Evolutionary conservation across 2,797 vertebrate genomes (phyloP), one percentile per base, ranked within the genome.

Genomic region (Danio aesculapii): DNA sequence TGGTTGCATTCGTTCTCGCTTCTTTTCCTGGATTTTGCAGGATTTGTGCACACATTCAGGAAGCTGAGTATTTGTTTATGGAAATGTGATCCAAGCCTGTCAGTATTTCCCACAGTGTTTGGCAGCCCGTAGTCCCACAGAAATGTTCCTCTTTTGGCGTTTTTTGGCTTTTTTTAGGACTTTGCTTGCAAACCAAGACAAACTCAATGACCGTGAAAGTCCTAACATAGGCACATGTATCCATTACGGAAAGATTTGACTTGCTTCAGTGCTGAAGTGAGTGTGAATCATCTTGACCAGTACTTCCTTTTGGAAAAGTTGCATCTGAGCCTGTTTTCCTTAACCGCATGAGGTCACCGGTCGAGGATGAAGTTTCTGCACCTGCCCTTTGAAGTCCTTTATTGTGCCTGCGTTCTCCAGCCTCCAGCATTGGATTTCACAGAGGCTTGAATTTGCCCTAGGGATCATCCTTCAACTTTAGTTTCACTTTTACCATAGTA

Each of bases 31-130:
- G 79, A 75, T 74, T 73, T 59, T 76, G 67, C 88, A 55, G 68
- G 70, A 86, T 81, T 85, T 81, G 39, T 76, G 62, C 81, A 77
- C 68, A 85, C 75, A 11, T 76, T 85, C 87, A 83, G 90, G 90
- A 91, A 92, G 83, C 66, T 39, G 49, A 76, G 2, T 91, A 87
- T 92, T 92, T 92, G 90, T 93, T 92, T 92, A 91, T 93, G 91
- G 91, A 92, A 91, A 93, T 91, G 2, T 78, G 86, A 92, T 88
- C 90, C 63, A 1, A 64, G 81, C 77, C 87, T 78, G 88, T 89
- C 85, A 85, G 76, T 74, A 41, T 84, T 89, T 87, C 85, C 83
- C 81, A 80, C 82, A 79, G 74, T 86, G 84, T 84, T 88, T 86
- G 86, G 84, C 90, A 70, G 83, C 82, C 83, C 81, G 77, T 77